Evolutionary conservation across 2,797 vertebrate species (phyloP).

Genomic region (Ctenosaura bakeri): DNA sequence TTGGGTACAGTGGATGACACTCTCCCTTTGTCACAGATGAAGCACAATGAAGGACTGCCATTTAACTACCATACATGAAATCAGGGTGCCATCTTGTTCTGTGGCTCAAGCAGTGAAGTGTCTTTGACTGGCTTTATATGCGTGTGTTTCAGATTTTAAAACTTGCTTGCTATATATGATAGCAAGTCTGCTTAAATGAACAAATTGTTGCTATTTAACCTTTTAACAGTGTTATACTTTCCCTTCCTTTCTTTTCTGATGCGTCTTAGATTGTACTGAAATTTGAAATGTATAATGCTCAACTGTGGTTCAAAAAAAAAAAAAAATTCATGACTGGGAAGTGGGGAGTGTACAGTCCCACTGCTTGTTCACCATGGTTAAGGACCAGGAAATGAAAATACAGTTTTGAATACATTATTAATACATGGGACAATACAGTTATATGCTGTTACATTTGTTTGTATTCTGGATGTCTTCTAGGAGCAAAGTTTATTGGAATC

Average conservation of each 20-base stretch:
- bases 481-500: conserved; percentile 94
- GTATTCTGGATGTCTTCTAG: conserved; percentile 74
- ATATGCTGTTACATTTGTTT: background rate
- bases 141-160: background rate
- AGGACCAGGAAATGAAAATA: background rate
- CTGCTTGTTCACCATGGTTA: too few species aligned
- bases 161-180: background rate
- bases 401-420: background rate
- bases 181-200: background rate
- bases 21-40: background rate
- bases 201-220: background rate
- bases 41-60: too few species aligned
- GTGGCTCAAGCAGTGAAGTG: background rate
- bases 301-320: background rate
- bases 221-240: background rate
- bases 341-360: background rate
- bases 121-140: background rate
- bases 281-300: background rate
- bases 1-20: background rate
- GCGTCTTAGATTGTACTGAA: background rate
- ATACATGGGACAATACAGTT: background rate
- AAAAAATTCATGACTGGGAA: background rate
- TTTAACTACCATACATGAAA: background rate
- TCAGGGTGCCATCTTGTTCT: too few species aligned
- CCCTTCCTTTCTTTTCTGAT: background rate